Conservation (phyloP, 2,797 vertebrate genomes). For the Poliocrania exsul region DNA sequence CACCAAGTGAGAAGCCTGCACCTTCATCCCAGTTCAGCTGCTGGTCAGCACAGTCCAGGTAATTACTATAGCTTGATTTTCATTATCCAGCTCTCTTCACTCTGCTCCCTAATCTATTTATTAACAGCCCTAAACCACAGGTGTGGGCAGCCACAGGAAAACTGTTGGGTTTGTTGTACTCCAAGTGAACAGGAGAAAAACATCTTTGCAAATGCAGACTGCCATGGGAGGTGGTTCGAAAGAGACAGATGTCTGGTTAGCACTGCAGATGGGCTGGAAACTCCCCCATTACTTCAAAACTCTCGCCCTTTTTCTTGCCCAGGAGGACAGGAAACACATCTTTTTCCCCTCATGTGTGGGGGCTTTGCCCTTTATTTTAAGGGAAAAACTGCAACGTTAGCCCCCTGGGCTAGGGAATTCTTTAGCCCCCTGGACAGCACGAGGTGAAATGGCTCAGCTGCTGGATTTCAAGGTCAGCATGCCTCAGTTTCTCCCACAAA, state of each 20-base stretch:
- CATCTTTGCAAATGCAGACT: background rate
- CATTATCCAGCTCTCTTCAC: background rate
- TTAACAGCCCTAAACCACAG: background rate
- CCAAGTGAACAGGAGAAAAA: background rate
- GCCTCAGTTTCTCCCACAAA: background rate
- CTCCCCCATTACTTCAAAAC: background rate
- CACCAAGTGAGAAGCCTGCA: background rate
- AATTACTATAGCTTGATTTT: background rate
- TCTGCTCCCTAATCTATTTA: background rate
- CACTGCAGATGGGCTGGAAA: background rate
- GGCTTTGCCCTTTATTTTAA: background rate
- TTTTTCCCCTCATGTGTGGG: background rate
- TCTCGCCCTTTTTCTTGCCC: background rate
- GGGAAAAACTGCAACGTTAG: background rate
- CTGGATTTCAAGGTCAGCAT: background rate
- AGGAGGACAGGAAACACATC: background rate
- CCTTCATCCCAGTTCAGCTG: background rate
- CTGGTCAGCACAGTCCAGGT: background rate
- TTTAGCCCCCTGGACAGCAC: background rate
- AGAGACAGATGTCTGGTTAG: background rate
- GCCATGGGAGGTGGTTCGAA: background rate
- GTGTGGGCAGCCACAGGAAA: background rate
- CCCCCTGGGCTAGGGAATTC: background rate
- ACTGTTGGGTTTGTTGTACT: background rate
- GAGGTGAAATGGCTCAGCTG: background rate